A percentile compares a stretch with the other conserved stretches of the same genome.
These are phyloP conservation scores for human DNA, from an alignment of 2,113 vertebrate species.

Conservation along the genomic window DNA sequence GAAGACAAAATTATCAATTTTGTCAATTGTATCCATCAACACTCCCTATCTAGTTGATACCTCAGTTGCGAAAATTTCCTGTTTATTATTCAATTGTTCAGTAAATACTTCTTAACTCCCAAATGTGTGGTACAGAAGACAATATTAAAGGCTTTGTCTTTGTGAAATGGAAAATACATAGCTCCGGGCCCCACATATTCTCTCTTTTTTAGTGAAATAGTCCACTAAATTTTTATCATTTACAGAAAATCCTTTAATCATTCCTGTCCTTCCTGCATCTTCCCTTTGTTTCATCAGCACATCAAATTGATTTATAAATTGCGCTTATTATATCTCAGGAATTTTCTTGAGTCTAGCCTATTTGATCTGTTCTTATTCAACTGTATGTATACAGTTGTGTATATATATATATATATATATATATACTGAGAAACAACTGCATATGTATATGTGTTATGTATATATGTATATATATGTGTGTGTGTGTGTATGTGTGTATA, in stretches of 20 bases:
- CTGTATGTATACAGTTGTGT: neutral
- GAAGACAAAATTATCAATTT: neutral
- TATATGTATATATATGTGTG: no score
- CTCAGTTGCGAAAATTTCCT: neutral
- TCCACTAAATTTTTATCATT: neutral
- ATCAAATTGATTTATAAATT: neutral
- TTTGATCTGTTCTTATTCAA: neutral
- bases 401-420: no score
- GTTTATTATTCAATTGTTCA: neutral
- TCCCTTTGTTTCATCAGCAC: neutral
- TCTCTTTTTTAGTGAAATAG: neutral
- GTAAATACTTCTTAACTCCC: neutral
- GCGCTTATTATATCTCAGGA: neutral
- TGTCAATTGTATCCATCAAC: neutral
- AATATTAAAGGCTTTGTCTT: neutral
- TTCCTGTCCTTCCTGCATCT: neutral
- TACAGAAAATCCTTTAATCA: neutral
- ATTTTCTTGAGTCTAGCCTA: neutral
- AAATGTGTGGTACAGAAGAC: neutral
- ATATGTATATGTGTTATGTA: no score
- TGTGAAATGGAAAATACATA: neutral
- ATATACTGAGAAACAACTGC: no score
- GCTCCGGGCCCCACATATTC: neutral
- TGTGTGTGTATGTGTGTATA: no score
- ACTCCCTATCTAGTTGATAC: neutral